Conservation (phyloP, 2,113 vertebrate species). For the Eublepharis macularius region DNA sequence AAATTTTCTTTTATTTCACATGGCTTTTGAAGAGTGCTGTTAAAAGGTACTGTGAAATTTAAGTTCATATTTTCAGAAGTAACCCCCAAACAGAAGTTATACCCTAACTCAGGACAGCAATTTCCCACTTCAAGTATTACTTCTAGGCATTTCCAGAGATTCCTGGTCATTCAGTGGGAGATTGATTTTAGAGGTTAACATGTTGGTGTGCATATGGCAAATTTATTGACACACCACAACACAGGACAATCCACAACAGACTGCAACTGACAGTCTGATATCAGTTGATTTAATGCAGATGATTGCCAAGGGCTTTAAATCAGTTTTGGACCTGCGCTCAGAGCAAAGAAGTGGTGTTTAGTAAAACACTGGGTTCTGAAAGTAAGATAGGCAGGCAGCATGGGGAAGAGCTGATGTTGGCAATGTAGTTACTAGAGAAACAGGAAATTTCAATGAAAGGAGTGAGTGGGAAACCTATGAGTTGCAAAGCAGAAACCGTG, state of each 20-base stretch:
- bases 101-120: neutral
- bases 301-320: neutral
- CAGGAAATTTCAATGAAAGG: neutral
- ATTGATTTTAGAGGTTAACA: neutral
- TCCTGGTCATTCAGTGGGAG: neutral
- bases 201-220: neutral
- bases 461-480: neutral
- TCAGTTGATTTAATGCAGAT: neutral
- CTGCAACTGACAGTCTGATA: neutral
- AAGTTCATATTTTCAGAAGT: neutral
- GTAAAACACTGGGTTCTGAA: neutral
- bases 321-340: neutral
- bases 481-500: neutral
- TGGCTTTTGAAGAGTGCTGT: neutral
- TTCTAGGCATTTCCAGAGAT: neutral
- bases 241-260: neutral
- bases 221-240: neutral
- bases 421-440: neutral
- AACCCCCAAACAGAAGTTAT: neutral
- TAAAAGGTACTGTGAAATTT: neutral
- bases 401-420: neutral
- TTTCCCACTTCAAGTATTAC: neutral
- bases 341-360: neutral
- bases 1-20: neutral
- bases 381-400: neutral